Conservation (phyloP, 2,113 vertebrate genomes). For the Coptodon rendalli region DNA sequence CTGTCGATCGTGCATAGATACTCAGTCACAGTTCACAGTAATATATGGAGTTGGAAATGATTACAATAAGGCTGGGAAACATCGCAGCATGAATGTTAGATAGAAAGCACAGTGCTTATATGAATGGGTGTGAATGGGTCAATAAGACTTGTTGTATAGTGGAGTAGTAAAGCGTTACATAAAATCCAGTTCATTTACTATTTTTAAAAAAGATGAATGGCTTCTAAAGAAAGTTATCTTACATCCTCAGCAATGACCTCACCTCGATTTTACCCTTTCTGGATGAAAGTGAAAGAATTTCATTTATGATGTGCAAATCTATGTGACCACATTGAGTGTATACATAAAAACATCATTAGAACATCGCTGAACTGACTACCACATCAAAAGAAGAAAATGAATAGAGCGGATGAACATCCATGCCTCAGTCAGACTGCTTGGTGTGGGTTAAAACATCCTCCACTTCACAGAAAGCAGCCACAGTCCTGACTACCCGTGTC, state of each 20-base stretch:
- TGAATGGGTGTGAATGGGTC: too few relatives aligned
- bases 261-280: too few relatives aligned
- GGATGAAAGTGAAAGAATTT: too few relatives aligned
- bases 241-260: too few relatives aligned
- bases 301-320: background rate
- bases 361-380: background rate
- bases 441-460: background rate
- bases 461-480: background rate
- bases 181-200: too few relatives aligned
- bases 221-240: too few relatives aligned
- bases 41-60: background rate
- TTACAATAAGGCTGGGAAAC: background rate
- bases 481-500: background rate
- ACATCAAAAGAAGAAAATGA: background rate
- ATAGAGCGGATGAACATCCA: background rate
- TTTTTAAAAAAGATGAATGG: too few relatives aligned
- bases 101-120: too few relatives aligned
- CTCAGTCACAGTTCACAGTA: background rate
- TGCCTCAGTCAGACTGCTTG: background rate
- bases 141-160: too few relatives aligned
- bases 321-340: background rate
- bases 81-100: too few relatives aligned
- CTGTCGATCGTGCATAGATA: background rate
- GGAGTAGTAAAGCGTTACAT: too few relatives aligned
- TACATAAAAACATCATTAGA: background rate